A percentile compares a stretch with the other conserved stretches of the same genome.
Conservation (phyloP, 1,140 invertebrate genomes). For the Diabrotica undecimpunctata region DNA sequence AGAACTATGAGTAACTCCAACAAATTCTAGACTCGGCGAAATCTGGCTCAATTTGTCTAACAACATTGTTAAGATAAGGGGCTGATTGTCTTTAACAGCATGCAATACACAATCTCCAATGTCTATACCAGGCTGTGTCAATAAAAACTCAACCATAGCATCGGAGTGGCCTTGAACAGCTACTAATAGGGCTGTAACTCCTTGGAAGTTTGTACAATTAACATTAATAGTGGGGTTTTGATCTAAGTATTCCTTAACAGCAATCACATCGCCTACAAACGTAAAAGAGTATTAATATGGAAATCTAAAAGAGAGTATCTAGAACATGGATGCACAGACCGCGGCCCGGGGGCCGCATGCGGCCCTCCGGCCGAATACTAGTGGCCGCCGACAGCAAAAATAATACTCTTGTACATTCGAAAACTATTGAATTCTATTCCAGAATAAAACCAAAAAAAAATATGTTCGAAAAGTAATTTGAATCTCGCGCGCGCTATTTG, state of each 20-base stretch:
- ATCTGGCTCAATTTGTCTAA: constrained; percentile 50
- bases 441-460: too few species aligned
- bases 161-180: constrained; percentile 52
- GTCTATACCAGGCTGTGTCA: constrained; percentile 51
- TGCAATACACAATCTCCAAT: constrained; percentile 55
- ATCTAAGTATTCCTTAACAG: constrained; percentile 46
- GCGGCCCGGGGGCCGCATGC: not conserved
- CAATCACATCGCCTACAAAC: constrained; percentile 42
- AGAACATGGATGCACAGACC: too few species aligned
- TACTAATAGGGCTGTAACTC: constrained; percentile 54
- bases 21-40: constrained; percentile 51
- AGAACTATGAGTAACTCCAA: constrained; percentile 51
- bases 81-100: constrained; percentile 53
- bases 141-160: constrained; percentile 54
- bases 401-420: too few species aligned
- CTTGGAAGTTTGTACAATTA: constrained; percentile 54
- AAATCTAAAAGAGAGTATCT: not conserved
- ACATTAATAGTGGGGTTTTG: constrained; percentile 49
- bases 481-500: too few species aligned
- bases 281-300: not conserved
- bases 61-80: constrained; percentile 49
- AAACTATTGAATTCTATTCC: too few species aligned
- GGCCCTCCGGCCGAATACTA: too few species aligned
- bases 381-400: too few species aligned
- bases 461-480: too few species aligned